These are phyloP conservation scores for Ryuthela nishihirai DNA, from an alignment of 2,888 invertebrate genomes.

Conservation along the genomic window DNA sequence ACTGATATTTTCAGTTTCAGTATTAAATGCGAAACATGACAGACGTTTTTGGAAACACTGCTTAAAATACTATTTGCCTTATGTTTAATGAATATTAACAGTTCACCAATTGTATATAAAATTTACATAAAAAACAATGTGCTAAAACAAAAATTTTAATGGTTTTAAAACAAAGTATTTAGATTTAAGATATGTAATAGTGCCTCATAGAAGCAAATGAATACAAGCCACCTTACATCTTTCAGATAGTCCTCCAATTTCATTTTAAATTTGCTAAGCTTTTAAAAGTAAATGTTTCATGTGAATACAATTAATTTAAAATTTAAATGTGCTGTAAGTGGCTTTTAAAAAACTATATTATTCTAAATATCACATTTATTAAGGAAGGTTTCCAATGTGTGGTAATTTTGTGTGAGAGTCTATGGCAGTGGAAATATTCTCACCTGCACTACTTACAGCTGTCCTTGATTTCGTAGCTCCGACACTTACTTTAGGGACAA, in stretches of 20 bases:
- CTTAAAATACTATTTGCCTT: constrained; percentile 15
- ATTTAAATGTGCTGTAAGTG: constrained; percentile 22
- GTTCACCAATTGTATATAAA: neutral
- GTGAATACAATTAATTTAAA: constrained; percentile 9
- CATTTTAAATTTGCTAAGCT: neutral
- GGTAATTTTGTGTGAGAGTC: constrained; percentile 31
- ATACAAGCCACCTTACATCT: constrained; percentile 8
- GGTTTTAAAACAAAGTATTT: no score
- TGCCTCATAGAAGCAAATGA: constrained; percentile 18
- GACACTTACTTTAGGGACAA: constrained; percentile 13
- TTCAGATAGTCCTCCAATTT: no score
- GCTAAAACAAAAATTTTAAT: constrained; percentile 10
- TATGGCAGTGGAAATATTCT: constrained; percentile 13
- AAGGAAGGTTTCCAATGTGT: constrained; percentile 37
- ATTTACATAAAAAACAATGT: constrained; percentile 16
- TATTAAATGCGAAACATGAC: no score
- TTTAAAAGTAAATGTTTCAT: neutral
- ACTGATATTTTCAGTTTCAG: no score
- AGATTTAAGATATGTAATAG: no score
- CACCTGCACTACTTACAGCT: constrained; percentile 27
- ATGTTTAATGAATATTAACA: neutral
- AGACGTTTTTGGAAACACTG: no score
- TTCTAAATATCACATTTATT: constrained; percentile 37
- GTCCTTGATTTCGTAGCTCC: constrained; percentile 22
- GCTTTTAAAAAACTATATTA: constrained; percentile 32